Conservation (phyloP, 2,797 vertebrate genomes). For the Eurystomus glaucurus region DNA sequence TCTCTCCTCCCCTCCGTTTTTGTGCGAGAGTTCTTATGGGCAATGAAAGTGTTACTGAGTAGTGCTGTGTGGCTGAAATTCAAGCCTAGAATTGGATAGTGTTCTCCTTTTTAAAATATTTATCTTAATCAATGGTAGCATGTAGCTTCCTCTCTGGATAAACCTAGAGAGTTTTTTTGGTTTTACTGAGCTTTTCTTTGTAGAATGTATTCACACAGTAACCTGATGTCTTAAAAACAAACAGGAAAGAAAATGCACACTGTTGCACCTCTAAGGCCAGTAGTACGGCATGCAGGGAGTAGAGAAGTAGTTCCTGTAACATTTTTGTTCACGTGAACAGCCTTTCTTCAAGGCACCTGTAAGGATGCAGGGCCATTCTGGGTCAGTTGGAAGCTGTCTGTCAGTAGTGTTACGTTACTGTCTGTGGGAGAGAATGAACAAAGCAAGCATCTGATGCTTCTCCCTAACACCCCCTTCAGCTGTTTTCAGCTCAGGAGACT, state of each 20-base stretch:
- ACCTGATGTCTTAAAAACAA: neutral
- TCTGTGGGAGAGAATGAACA: neutral
- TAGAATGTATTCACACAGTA: neutral
- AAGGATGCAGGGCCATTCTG: neutral
- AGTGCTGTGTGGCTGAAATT: conserved; percentile 26
- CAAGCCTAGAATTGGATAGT: conserved; percentile 16
- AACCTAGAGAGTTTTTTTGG: neutral
- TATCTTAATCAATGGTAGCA: conserved; percentile 23
- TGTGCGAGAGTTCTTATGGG: neutral
- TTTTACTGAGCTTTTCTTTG: neutral
- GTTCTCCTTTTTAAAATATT: conserved; percentile 17
- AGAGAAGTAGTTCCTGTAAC: neutral
- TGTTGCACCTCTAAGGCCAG: accelerated
- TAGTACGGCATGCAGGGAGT: neutral
- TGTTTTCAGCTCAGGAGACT: neutral
- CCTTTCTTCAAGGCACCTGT: neutral
- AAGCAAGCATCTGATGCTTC: neutral
- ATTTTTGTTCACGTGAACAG: neutral
- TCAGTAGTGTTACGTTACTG: neutral
- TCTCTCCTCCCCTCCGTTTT: neutral
- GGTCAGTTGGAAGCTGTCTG: neutral
- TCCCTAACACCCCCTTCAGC: neutral
- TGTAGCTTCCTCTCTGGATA: neutral
- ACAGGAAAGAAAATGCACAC: neutral
- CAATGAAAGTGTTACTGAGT: neutral